Base-by-base conservation (phyloP, 2,113 vertebrate genomes). In the Illadopsis cleaveri region DNA sequence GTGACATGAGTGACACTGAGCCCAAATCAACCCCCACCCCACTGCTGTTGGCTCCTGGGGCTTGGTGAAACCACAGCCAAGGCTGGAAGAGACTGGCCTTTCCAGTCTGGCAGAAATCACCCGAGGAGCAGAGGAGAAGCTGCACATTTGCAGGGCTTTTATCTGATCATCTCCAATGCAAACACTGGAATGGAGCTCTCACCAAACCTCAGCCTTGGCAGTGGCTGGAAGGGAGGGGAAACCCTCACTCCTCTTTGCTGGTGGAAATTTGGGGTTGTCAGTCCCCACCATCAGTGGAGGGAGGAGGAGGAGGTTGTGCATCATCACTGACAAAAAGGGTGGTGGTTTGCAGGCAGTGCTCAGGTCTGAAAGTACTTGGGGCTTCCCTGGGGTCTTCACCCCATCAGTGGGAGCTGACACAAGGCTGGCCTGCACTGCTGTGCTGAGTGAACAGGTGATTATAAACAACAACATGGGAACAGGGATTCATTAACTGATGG, bases 391-490 rank as follows among this genome's bases (percentile, higher is more conserved):
- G 38, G 23, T 45, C 22, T n/a, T 58, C 13, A 50, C 11, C 11
- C 58, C 4, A 0, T 51, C 42, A 7, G 8, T 5, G 5, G 38
- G 14, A 56, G 48, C 51, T 8, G n/a, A 12, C 19, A 3, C 38
- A 31, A 17, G 37, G 20, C n/a, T 4, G 0, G 9, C 7, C n/a
- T 33, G 33, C 19, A 4, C 21, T 51, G 69, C 56, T 44, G 38
- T 28, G 51, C 62, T 76, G 86, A 21, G 5, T 24, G 31, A 60
- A 12, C 37, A 14, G 16, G 37, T 10, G 28, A 9, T 57, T 33
- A 14, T 9, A 48, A 50, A 30, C 22, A 31, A 21, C 21, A 24
- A 7, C 2, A 1, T 0, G 0, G 28, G 42, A 40, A 27, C 27
- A 23, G 50, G 37, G n/a, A 5, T 42, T 75, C 54, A 13, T 27